A percentile compares a stretch with the other conserved stretches of the same genome.
phyloP scores from a whole-genome alignment of 2,888 invertebrate species.

The Orgyia antiqua region DNA sequence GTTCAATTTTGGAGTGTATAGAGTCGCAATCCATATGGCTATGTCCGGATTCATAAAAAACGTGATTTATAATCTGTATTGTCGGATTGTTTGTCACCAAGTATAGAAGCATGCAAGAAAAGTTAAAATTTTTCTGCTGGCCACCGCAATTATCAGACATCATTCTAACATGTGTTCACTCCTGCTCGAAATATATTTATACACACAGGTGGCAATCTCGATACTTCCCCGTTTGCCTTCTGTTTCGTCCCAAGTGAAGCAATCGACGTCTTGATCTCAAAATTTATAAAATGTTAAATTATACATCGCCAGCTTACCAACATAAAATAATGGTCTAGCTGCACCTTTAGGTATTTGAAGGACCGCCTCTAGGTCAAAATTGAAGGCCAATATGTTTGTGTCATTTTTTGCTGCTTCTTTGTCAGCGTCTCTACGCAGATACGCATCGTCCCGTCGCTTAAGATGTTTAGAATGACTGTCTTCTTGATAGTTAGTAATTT shows the following conservation, averaged over 20 bases:
- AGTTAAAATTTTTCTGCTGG: too few species aligned
- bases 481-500: too few species aligned
- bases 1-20: conserved; percentile 29
- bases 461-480: too few species aligned
- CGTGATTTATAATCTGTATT: neutral
- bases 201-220: conserved; percentile 28
- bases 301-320: conserved; percentile 31
- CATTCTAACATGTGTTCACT: too few species aligned
- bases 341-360: conserved; percentile 25
- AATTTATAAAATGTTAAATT: conserved; percentile 18
- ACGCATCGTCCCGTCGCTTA: too few species aligned
- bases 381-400: conserved; percentile 20
- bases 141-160: too few species aligned
- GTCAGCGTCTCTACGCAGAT: too few species aligned
- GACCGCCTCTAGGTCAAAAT: conserved; percentile 34
- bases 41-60: neutral
- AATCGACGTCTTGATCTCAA: neutral
- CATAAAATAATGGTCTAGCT: conserved; percentile 15
- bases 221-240: conserved; percentile 19
- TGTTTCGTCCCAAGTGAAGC: neutral
- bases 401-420: conserved; percentile 1
- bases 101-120: too few species aligned
- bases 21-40: conserved; percentile 10
- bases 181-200: conserved; percentile 7
- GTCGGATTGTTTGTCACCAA: neutral